Evolutionary conservation across 2,797 vertebrate species (phyloP).

Genomic region (Sebastes minor): DNA sequence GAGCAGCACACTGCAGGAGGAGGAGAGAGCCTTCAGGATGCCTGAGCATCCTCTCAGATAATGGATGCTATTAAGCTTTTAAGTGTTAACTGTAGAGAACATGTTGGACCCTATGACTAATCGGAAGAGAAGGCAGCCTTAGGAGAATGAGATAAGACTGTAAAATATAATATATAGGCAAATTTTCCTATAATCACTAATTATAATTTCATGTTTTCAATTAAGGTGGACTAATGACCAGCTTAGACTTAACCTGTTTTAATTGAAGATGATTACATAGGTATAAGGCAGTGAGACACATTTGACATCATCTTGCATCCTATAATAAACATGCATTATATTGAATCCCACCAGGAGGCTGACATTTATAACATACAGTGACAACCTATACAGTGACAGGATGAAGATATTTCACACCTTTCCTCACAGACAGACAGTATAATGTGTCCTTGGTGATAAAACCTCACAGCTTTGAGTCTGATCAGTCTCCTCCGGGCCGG

Average conservation of each 20-base stretch:
- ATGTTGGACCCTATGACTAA: neutral
- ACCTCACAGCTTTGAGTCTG: conserved; percentile 10
- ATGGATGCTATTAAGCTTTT: conserved; percentile 39
- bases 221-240: neutral
- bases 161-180: neutral
- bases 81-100: neutral
- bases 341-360: neutral
- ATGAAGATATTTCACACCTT: conserved; percentile 32
- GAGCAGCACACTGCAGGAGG: conserved; percentile 55
- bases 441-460: neutral
- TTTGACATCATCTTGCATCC: neutral
- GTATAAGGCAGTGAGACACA: neutral
- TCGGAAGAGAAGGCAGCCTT: neutral
- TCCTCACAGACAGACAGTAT: neutral
- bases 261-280: neutral
- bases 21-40: conserved; percentile 30
- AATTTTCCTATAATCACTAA: neutral
- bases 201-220: neutral
- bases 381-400: neutral
- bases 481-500: conserved; percentile 46
- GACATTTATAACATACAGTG: neutral
- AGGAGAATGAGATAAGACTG: neutral
- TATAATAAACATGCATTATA: neutral
- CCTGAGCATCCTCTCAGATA: conserved; percentile 40
- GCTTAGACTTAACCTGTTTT: neutral